Base-by-base conservation (phyloP, 1,140 invertebrate species). In the Achatina immaculata region DNA sequence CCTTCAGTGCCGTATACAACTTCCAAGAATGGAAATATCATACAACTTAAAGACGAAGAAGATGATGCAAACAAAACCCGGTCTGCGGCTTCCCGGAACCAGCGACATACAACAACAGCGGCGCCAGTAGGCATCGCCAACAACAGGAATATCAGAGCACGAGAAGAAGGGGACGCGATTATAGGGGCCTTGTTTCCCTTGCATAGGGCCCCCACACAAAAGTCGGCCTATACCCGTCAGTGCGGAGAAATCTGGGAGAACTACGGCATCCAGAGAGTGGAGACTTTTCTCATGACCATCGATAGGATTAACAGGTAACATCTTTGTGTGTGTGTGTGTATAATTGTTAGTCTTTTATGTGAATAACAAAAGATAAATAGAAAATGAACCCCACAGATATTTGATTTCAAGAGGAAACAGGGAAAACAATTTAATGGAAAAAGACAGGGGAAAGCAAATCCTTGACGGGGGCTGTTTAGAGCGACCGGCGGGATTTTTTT, bases 241-340 rank as follows among this genome's bases (percentile, higher is more conserved):
- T 91, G 90, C 84, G 90, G 89, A 1, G 76, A 84, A 16, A 90
- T 92, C 72, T 92, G 95, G 78, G 95, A 95, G 88, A 92, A 95
- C 82, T 96, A 96, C 87, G 95, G 95, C 1, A 95, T 96, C 28
- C 95, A 96, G 88, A 89, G 95, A 48, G 93, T 95, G 0, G 95
- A 96, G 91, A 94, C 94, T 2, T 94, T 95, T 72, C 90, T 94
- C 74, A 83, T 91, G 78, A 92, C 93, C 0, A 89, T 94, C n/a
- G 92, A 94, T 80, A 86, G 92, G 77, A 93, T 94, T 73, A 94
- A 94, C 88, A 81, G 45, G 78, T 80, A 72, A 71, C 11, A 0
- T 42, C 4, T 45, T 6, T 74, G 24, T 36, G 28, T 36, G 43
- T 40, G n/a, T 43, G 6, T 42, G 9, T 73, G 31, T 68, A n/a